Evolutionary conservation across 2,888 invertebrate genomes (phyloP).

Genomic region (Hecatera dysodea): DNA sequence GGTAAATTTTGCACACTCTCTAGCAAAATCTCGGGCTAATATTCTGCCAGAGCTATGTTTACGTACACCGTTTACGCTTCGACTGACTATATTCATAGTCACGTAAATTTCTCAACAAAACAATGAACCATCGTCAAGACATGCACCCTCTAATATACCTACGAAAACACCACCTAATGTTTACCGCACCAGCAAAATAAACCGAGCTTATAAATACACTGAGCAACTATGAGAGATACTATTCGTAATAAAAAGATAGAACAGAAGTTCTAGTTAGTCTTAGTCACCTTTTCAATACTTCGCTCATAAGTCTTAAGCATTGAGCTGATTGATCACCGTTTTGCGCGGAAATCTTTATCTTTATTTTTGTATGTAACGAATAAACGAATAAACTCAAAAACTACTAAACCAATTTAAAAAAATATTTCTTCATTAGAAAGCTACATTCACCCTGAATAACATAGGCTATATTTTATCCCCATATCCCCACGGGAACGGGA

Average conservation of each 20-base stretch:
- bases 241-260: background rate
- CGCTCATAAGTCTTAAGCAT: too few species aligned
- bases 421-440: too few species aligned
- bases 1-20: conserved; percentile 23
- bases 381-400: too few species aligned
- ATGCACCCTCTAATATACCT: conserved; percentile 50
- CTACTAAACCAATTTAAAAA: too few species aligned
- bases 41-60: conserved; percentile 31
- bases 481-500: too few species aligned
- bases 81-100: conserved; percentile 42
- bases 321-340: too few species aligned
- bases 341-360: too few species aligned
- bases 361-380: too few species aligned
- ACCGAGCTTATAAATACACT: conserved; percentile 61
- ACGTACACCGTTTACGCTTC: conserved; percentile 15
- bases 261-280: conserved; percentile 39
- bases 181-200: conserved; percentile 55
- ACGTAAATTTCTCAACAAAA: conserved; percentile 46
- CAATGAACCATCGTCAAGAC: conserved; percentile 41
- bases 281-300: background rate
- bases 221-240: conserved; percentile 42
- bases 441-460: too few species aligned
- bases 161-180: conserved; percentile 56
- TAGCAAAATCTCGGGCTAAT: conserved; percentile 18
- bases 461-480: too few species aligned